These are phyloP conservation scores for Dipodomys stephensi DNA, from an alignment of 2,113 vertebrate species.

Conservation along the genomic window DNA sequence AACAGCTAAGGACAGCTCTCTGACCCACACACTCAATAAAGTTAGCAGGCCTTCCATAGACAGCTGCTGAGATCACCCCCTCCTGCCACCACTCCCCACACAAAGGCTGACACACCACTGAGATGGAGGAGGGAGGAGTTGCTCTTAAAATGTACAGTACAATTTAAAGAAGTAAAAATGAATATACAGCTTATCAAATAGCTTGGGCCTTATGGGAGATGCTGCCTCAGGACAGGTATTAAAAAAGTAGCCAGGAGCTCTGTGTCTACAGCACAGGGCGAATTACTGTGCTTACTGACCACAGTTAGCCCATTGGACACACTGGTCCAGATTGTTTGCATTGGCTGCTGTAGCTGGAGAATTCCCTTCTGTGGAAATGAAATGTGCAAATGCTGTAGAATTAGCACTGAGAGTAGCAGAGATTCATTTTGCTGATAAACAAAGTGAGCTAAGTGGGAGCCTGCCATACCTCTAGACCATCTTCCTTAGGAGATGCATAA, in stretches of 20 bases:
- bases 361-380: slow-evolving; percentile 93
- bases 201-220: neutral
- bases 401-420: slow-evolving; percentile 95
- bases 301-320: slow-evolving; percentile 94
- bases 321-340: slow-evolving; percentile 93
- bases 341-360: slow-evolving; percentile 93
- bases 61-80: neutral
- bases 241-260: neutral
- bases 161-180: neutral
- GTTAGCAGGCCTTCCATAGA: neutral
- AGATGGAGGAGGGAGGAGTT: neutral
- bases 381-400: slow-evolving; percentile 94
- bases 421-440: slow-evolving; percentile 93
- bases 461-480: neutral
- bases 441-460: slow-evolving; percentile 94
- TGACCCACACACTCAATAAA: neutral
- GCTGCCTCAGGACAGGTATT: neutral
- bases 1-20: neutral
- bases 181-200: neutral
- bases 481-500: neutral
- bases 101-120: neutral
- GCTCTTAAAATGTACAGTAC: neutral
- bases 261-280: slow-evolving; percentile 90
- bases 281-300: slow-evolving; percentile 91
- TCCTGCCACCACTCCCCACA: neutral